Percentiles rank a stretch among this genome's conserved stretches.
phyloP scores from a whole-genome alignment of 2,888 invertebrate genomes.

The Priocnemis perturbator region DNA sequence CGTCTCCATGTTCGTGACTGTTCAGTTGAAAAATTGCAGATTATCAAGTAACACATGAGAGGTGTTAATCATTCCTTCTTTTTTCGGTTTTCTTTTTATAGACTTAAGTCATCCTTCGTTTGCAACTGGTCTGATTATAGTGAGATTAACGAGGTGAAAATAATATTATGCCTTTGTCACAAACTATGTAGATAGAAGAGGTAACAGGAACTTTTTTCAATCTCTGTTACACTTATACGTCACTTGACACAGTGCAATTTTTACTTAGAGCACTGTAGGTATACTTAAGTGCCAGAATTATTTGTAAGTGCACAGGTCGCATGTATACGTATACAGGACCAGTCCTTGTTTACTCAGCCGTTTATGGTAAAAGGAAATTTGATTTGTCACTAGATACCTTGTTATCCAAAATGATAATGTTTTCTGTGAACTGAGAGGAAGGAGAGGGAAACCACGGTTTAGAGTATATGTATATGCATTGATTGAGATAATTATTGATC shows the following conservation, averaged over 20 bases:
- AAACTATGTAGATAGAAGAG: too few species aligned
- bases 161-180: too few species aligned
- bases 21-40: too few species aligned
- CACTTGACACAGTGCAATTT: neutral
- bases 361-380: neutral
- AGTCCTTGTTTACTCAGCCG: too few species aligned
- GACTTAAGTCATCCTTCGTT: too few species aligned
- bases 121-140: too few species aligned
- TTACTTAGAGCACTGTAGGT: neutral
- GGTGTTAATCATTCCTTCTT: too few species aligned
- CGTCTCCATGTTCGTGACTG: too few species aligned
- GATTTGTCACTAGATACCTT: constrained; percentile 49
- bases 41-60: too few species aligned
- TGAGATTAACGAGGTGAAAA: too few species aligned
- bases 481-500: constrained; percentile 15
- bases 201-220: too few species aligned
- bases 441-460: constrained; percentile 67
- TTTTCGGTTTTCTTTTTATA: too few species aligned
- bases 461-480: neutral
- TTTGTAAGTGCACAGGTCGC: neutral
- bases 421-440: constrained; percentile 75
- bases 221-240: neutral
- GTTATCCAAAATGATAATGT: constrained; percentile 50
- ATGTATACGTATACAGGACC: neutral
- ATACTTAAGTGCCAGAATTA: constrained; percentile 13